Conservation (phyloP, 2,888 invertebrate species). For the Parochlus steinenii region DNA sequence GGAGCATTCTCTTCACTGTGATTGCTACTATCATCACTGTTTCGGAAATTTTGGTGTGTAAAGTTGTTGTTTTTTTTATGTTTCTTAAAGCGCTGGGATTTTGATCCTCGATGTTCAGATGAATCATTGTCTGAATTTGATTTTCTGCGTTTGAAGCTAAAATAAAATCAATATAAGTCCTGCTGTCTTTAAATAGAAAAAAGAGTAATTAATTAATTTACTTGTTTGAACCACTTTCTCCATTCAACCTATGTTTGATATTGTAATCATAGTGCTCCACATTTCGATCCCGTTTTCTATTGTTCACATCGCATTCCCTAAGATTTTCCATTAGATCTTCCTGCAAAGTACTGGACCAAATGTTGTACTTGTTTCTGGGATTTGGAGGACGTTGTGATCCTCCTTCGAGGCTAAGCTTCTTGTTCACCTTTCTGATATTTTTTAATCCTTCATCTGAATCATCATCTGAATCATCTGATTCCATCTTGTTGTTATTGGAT, state of each 20-base stretch:
- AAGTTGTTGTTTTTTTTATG: too few relatives aligned
- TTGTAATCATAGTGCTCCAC: slow-evolving; percentile 66
- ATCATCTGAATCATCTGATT: too few relatives aligned
- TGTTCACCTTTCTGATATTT: too few relatives aligned
- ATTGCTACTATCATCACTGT: slow-evolving; percentile 31
- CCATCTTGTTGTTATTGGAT: too few relatives aligned
- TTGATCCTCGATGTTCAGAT: slow-evolving; percentile 19
- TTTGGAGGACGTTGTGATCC: too few relatives aligned
- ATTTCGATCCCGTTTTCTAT: slow-evolving; percentile 40
- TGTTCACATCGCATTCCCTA: slow-evolving; percentile 56
- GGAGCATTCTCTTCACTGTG: slow-evolving; percentile 34
- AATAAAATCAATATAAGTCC: slow-evolving; percentile 11
- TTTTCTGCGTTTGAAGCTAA: slow-evolving; percentile 24
- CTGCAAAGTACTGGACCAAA: slow-evolving; percentile 58
- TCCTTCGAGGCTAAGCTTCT: too few relatives aligned
- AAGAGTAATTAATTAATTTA: too few relatives aligned
- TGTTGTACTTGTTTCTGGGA: slow-evolving; percentile 56
- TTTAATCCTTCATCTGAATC: too few relatives aligned
- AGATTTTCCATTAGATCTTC: slow-evolving; percentile 69
- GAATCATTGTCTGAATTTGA: slow-evolving; percentile 21
- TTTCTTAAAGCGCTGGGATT: background rate
- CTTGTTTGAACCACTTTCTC: slow-evolving; percentile 24
- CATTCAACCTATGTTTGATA: slow-evolving; percentile 43
- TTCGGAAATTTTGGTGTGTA: slow-evolving; percentile 29
- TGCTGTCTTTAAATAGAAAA: slow-evolving; percentile 12